Evolutionary conservation across 1,140 invertebrate species (phyloP).

Genomic region (Trichonephila clavipes): DNA sequence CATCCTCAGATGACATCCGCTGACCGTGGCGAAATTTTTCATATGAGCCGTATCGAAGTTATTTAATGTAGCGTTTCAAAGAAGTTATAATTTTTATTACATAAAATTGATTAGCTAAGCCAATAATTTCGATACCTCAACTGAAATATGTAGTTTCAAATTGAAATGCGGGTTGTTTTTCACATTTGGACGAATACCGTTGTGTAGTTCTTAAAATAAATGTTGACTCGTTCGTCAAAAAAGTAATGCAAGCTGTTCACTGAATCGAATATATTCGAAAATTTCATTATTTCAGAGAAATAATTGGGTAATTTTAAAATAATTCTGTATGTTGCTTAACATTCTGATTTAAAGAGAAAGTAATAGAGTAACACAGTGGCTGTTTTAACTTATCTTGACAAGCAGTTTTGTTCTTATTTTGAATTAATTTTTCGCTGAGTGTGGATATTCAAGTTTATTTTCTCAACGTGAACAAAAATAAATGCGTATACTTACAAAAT

Average conservation of each 20-base stretch:
- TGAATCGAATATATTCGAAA: not conserved
- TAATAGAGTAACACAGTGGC: not conserved
- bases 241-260: not conserved
- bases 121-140: not conserved
- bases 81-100: conserved; percentile 23
- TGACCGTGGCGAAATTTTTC: conserved; percentile 42
- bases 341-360: not conserved
- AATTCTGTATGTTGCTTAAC: too few species aligned
- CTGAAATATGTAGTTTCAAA: not conserved
- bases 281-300: too few species aligned
- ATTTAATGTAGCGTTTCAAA: conserved; percentile 52
- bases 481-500: too few species aligned
- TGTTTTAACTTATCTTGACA: too few species aligned
- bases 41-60: conserved; percentile 45
- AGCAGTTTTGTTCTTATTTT: too few species aligned
- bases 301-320: too few species aligned
- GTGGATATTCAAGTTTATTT: too few species aligned
- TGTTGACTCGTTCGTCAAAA: not conserved
- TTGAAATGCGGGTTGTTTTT: conserved; percentile 32
- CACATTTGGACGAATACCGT: not conserved
- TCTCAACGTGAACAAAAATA: too few species aligned
- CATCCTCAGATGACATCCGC: conserved; percentile 46
- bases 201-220: not conserved
- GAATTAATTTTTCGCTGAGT: too few species aligned
- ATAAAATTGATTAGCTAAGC: conserved; percentile 48